Evolutionary conservation across 2,888 invertebrate genomes (phyloP).

Genomic region (Lysandra coridon): DNA sequence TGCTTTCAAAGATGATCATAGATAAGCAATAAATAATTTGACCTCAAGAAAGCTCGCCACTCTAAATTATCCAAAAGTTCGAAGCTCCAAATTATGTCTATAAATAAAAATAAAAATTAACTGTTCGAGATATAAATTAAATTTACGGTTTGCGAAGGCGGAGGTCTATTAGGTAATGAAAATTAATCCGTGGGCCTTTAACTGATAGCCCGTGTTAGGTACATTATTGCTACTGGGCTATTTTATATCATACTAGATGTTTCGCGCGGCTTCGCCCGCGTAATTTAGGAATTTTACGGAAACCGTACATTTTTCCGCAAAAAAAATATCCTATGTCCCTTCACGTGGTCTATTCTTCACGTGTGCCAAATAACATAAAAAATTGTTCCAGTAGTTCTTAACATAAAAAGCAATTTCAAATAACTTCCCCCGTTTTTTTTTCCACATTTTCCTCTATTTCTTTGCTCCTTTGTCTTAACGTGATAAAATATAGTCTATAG

Average conservation of each 20-base stretch:
- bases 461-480: too few species aligned
- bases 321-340: too few species aligned
- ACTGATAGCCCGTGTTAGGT: background rate
- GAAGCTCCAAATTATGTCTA: background rate
- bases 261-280: too few species aligned
- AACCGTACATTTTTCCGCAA: too few species aligned
- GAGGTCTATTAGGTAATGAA: background rate
- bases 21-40: background rate
- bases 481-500: too few species aligned
- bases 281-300: too few species aligned
- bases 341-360: too few species aligned
- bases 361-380: too few species aligned
- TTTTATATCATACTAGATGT: background rate
- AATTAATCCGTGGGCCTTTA: background rate
- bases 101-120: constrained; percentile 25
- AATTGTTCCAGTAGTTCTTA: too few species aligned
- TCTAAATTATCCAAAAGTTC: background rate
- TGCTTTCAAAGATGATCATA: background rate
- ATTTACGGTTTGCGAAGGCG: constrained; percentile 19
- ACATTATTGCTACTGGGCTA: background rate
- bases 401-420: too few species aligned
- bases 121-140: constrained; percentile 11
- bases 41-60: background rate
- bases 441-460: too few species aligned
- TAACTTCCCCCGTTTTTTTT: too few species aligned